Evolutionary conservation across 53 echinoderm and acorn worm species (phyloP), one percentile per base, ranked within the genome.

Genomic region (Hippasteria phrygiana): DNA sequence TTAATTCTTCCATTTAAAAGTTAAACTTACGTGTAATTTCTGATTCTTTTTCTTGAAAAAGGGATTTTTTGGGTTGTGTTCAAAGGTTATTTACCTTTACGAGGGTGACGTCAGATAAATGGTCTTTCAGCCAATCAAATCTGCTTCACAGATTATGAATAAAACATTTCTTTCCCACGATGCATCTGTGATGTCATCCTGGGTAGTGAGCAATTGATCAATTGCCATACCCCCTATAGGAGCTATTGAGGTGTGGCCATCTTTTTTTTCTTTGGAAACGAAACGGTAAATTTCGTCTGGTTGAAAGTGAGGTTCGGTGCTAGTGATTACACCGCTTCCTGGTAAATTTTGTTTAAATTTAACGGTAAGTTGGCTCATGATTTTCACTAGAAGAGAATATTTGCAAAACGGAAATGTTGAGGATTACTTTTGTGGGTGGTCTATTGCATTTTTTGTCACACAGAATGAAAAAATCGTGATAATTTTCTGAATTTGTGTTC

Each of bases 181-280:
- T 81, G 81, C 81, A 81, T 42, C 64, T 64, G 81, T 81, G 81
- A 81, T 80, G 80, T 87, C 93, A 87, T 80, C 50, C 62, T 48
- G 87, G 93, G 93, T 83, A 80, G 64, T 75, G 56, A 64, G 74
- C 63, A 91, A 90, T 91, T 77, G 91, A 43, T 88, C 93, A 93
- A 88, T 93, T 88, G 70, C 9, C 11, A 26, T 77, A 91, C 43
- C 92, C 94, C 94, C 94, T 90, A 90, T 83, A 92, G 77, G 83
- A 45, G 81, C 87, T 90, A 94, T 94, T 94, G 94, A 94, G 94
- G 94, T 94, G 94, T 94, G 94, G 94, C 91, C 87, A 76, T 73
- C 53, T 82, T 76, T 63, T 72, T 71, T 90, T 87, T 77, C 62
- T 67, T 78, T 32, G 47, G 72, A 47, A 89, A 77, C 64, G 6